Evolutionary conservation across 2,113 vertebrate genomes (phyloP), one percentile per base, ranked within the genome.

Genomic region (Chloroceryle aenea): DNA sequence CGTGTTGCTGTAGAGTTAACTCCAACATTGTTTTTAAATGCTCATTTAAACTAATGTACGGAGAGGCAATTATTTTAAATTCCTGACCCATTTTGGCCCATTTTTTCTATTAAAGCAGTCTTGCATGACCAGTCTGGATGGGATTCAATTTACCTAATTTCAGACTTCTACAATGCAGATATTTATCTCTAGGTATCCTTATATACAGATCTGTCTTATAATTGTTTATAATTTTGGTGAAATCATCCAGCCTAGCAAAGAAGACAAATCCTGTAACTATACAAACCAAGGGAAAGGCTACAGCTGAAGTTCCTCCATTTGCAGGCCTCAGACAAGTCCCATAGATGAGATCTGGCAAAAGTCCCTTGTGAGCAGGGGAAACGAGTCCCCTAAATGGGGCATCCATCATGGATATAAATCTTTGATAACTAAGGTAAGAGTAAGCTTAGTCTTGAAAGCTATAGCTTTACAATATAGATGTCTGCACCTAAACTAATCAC

Each of bases 41-140:
- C 4, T 87, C n/a, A n/a, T 85, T 90, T 76, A 55, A 36, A 53
- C 58, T 79, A 93, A 90, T 15, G 30, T 25, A 79, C n/a, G 13
- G 9, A 85, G n/a, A 92, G 90, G 43, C 10, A 85, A 91, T 90
- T 90, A 87, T 73, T 85, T 91, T 75, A 61, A 87, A 68, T 85
- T 85, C 36, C 40, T 95, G 81, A 79, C 19, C 26, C 82, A 26
- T 87, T 84, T 85, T 71, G 87, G 11, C 43, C 34, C 90, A 21
- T 4, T 90, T 93, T 56, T 56, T 78, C 42, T 66, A 8, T 23
- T 16, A 14, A 89, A 74, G 34, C 26, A 85, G 26, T 61, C 61
- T 79, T 68, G 32, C 66, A 40, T 64, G 27, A 56, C 32, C 26
- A 40, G 19, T 40, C 21, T 82, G 32, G 12, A 36, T 87, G 16